Evolutionary conservation across 2,113 vertebrate genomes (phyloP).

Genomic region (Gobius niger): DNA sequence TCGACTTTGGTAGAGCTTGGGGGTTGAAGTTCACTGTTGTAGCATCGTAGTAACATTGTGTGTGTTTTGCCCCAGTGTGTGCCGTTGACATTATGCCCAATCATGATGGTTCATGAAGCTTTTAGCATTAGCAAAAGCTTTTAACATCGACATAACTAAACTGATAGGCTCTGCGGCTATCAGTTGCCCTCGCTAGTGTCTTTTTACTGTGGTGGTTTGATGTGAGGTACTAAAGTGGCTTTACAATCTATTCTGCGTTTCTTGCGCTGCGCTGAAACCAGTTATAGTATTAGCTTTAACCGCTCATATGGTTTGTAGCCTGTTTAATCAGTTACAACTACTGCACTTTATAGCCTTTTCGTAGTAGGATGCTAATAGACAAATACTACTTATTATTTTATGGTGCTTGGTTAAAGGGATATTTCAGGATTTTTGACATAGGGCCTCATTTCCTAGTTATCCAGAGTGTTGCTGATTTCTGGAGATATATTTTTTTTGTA

Average conservation of each 20-base stretch:
- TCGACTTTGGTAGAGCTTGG: conserved; percentile 30
- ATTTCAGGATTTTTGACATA: too few relatives aligned
- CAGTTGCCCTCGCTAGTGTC: conserved; percentile 16
- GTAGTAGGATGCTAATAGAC: too few relatives aligned
- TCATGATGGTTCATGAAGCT: conserved; percentile 7
- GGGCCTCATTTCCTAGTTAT: too few relatives aligned
- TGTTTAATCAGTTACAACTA: too few relatives aligned
- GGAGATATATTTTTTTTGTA: too few relatives aligned
- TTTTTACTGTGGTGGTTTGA: conserved; percentile 13
- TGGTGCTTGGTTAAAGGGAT: too few relatives aligned
- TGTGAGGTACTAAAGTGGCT: background rate
- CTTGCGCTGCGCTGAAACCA: conserved; percentile 24
- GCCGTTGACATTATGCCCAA: conserved; percentile 19
- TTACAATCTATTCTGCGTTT: conserved; percentile 1
- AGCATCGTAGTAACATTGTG: conserved; percentile 7
- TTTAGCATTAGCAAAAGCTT: conserved; percentile 19
- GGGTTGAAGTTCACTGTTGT: conserved; percentile 14
- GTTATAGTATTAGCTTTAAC: background rate
- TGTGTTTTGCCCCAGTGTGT: conserved; percentile 5
- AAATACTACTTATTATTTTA: too few relatives aligned
- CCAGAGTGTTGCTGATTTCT: too few relatives aligned
- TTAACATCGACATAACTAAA: conserved; percentile 16
- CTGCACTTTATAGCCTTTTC: too few relatives aligned
- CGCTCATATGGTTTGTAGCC: too few relatives aligned
- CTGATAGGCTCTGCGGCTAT: conserved; percentile 5